Evolutionary conservation across 2,113 vertebrate genomes (phyloP).

Genomic region (Saguinus imperator): DNA sequence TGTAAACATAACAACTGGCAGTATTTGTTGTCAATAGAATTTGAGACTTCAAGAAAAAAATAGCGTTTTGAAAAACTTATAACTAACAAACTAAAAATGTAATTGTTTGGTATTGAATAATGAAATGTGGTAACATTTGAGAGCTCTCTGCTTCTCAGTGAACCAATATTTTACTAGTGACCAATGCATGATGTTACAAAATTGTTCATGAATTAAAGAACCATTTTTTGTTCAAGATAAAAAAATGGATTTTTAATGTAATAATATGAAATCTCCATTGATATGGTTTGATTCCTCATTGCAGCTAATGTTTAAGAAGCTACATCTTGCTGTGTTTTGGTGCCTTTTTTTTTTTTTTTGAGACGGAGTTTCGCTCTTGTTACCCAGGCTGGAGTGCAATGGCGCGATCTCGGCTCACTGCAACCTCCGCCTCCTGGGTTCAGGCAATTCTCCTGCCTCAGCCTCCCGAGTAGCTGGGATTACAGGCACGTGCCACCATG

Average conservation of each 20-base stretch:
- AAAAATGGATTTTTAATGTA: not conserved
- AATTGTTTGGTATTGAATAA: not conserved
- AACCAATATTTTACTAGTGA: not conserved
- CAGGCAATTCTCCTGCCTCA: no score
- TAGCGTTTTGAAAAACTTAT: not conserved
- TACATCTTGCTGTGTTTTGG: not conserved
- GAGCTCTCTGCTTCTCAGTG: not conserved
- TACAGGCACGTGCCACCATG: no score
- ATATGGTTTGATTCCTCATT: not conserved
- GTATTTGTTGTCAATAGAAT: not conserved
- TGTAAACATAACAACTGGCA: not conserved
- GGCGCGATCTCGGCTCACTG: no score
- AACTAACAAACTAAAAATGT: not conserved
- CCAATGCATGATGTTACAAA: not conserved
- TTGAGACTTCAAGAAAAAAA: not conserved
- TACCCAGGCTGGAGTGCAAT: no score
- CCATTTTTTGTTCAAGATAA: not conserved
- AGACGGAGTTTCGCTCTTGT: no score
- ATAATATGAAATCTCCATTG: not conserved
- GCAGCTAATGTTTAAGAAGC: not conserved
- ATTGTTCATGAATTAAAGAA: no score
- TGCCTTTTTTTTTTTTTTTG: not conserved
- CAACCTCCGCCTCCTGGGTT: no score
- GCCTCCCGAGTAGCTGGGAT: no score
- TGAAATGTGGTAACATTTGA: not conserved